A percentile compares a stretch with the other conserved stretches of the same genome.
These are phyloP conservation scores for Timema cristinae DNA, from an alignment of 2,888 invertebrate species.

Conservation along the genomic window DNA sequence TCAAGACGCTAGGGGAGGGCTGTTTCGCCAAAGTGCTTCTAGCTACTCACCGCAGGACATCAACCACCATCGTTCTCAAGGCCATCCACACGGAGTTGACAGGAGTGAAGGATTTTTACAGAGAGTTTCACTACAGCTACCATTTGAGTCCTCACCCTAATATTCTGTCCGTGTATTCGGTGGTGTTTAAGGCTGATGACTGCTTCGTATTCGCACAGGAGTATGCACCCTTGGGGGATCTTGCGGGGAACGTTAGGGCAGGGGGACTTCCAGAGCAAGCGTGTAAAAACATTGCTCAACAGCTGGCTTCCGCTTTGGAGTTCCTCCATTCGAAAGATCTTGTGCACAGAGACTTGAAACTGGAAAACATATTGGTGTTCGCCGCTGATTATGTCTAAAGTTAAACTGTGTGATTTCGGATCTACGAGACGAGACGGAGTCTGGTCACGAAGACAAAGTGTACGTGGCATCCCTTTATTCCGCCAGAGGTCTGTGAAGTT, in stretches of 20 bases:
- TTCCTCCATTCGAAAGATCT: constrained; percentile 74
- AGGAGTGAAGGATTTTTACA: constrained; percentile 60
- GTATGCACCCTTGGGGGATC: constrained; percentile 66
- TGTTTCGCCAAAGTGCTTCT: constrained; percentile 66
- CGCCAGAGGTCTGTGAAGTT: constrained; percentile 58
- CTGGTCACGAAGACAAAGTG: constrained; percentile 55
- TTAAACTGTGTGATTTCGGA: constrained; percentile 71
- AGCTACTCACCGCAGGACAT: constrained; percentile 55
- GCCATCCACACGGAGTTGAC: constrained; percentile 58
- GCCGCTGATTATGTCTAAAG: constrained; percentile 59
- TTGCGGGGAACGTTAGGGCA: constrained; percentile 58
- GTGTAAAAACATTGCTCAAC: constrained; percentile 62
- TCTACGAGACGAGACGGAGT: constrained; percentile 57
- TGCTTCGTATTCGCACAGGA: constrained; percentile 64
- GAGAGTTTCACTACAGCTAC: constrained; percentile 74
- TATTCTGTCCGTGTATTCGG: constrained; percentile 70
- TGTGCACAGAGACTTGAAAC: constrained; percentile 70
- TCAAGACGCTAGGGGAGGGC: constrained; percentile 62
- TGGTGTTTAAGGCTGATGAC: constrained; percentile 59
- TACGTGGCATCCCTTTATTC: constrained; percentile 56
- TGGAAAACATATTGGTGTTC: constrained; percentile 70
- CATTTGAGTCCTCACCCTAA: constrained; percentile 73
- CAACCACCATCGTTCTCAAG: constrained; percentile 65
- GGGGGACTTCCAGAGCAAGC: constrained; percentile 58
- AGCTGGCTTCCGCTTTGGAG: constrained; percentile 68